A percentile compares a stretch with the other conserved stretches of the same genome.
phyloP scores from a whole-genome alignment of 2,113 vertebrate species.

The Mesoclemmys tuberculata region DNA sequence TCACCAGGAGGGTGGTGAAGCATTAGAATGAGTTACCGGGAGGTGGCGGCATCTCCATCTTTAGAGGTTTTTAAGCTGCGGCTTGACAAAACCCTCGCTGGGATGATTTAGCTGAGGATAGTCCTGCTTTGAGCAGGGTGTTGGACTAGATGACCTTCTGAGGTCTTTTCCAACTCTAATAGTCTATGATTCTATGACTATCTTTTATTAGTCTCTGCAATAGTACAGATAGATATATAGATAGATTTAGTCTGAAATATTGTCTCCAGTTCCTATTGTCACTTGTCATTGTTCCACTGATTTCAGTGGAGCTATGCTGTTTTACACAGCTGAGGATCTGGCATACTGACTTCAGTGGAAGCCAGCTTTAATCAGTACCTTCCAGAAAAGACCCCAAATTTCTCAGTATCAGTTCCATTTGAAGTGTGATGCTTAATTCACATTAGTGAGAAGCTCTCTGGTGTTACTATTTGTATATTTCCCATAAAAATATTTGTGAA shows the following conservation, averaged over 20 bases:
- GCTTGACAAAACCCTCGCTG: no score
- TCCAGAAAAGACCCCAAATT: background rate
- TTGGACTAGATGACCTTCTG: no score
- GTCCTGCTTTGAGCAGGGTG: no score
- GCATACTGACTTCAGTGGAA: conserved; percentile 16
- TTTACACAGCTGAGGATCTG: conserved; percentile 19
- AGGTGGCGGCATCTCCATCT: no score
- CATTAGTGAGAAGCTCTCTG: conserved; percentile 20
- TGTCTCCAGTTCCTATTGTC: conserved; percentile 22
- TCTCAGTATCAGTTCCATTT: conserved; percentile 19
- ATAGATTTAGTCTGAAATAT: conserved; percentile 6
- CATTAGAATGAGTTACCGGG: no score
- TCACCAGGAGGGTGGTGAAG: no score
- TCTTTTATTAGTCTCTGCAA: background rate
- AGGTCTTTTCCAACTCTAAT: no score
- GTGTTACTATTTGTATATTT: background rate
- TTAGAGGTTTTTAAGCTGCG: no score
- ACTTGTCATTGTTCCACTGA: conserved; percentile 30
- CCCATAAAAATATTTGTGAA: background rate
- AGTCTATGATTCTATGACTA: no score
- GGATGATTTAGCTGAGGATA: no score
- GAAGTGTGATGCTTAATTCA: conserved; percentile 47
- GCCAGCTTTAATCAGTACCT: conserved; percentile 31
- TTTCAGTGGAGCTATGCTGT: background rate
- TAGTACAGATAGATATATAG: background rate